Conservation (phyloP, 2,113 vertebrate species). For the Rana temporaria region DNA sequence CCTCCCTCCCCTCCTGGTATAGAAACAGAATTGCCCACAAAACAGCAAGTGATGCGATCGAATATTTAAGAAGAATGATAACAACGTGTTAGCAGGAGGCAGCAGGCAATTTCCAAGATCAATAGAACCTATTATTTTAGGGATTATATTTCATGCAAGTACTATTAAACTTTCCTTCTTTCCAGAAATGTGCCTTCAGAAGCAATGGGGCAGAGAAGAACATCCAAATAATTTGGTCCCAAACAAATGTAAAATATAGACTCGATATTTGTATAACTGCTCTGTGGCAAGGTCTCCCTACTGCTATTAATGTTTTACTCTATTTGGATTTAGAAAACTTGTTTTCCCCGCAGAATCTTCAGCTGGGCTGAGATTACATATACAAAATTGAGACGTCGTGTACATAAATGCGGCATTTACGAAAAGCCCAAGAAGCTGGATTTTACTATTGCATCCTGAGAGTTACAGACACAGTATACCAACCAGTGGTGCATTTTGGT, state of each 20-base stretch:
- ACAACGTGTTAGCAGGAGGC: slow-evolving; percentile 44
- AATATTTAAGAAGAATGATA: slow-evolving; percentile 46
- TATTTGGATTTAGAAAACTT: slow-evolving; percentile 16
- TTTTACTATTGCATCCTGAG: neutral
- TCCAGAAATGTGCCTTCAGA: slow-evolving; percentile 47
- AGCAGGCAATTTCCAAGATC: slow-evolving; percentile 51
- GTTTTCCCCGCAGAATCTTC: slow-evolving; percentile 6
- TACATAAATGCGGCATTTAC: neutral
- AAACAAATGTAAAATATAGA: slow-evolving; percentile 31
- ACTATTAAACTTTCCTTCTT: slow-evolving; percentile 52
- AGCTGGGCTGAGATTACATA: neutral
- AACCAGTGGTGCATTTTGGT: no score
- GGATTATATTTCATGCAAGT: slow-evolving; percentile 42
- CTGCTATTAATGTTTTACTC: slow-evolving; percentile 19
- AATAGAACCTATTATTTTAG: slow-evolving; percentile 58
- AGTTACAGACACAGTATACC: neutral
- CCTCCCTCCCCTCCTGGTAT: slow-evolving; percentile 63
- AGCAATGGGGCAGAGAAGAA: slow-evolving; percentile 28
- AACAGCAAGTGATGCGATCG: slow-evolving; percentile 50
- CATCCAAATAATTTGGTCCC: slow-evolving; percentile 21
- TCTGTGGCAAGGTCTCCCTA: slow-evolving; percentile 10
- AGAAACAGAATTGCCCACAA: slow-evolving; percentile 54
- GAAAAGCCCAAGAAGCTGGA: neutral
- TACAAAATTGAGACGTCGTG: neutral
- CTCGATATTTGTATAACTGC: slow-evolving; percentile 21